phyloP scores from a whole-genome alignment of 2,797 vertebrate species.

The Cossypha heuglini region DNA sequence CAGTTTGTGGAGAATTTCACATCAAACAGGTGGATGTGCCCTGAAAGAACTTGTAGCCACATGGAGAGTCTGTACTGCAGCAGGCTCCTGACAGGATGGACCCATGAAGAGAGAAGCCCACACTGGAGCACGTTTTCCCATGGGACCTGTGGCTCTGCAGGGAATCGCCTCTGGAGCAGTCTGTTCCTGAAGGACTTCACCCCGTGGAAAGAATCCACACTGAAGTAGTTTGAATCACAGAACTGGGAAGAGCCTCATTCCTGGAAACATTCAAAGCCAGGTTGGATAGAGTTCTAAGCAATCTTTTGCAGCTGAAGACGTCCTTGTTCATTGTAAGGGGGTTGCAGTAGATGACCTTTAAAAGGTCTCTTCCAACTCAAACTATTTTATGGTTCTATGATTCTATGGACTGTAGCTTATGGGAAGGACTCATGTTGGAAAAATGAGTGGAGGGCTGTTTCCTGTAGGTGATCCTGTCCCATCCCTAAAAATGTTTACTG shows the following conservation, averaged over 20 bases:
- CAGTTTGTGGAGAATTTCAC: not conserved
- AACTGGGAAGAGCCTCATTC: not conserved
- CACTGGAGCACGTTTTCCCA: not conserved
- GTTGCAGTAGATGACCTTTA: not conserved
- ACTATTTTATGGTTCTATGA: not conserved
- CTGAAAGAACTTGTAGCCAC: not conserved
- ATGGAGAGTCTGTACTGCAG: not conserved
- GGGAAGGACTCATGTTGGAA: fast-evolving
- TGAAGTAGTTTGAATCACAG: not conserved
- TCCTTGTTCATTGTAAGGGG: not conserved
- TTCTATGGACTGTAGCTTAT: not conserved
- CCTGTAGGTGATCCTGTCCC: no score
- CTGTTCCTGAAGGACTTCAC: not conserved
- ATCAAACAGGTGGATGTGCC: not conserved
- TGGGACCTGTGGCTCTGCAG: not conserved
- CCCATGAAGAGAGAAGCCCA: not conserved
- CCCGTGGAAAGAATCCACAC: not conserved
- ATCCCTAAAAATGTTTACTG: not conserved
- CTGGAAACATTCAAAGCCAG: not conserved
- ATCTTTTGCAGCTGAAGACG: not conserved
- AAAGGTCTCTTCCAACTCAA: not conserved
- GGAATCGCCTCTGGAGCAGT: fast-evolving
- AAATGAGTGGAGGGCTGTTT: not conserved
- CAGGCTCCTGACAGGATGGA: not conserved
- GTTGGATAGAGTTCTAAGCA: no score